phyloP scores from a whole-genome alignment of 1,140 invertebrate species.

The Drosophila nigromelanica region DNA sequence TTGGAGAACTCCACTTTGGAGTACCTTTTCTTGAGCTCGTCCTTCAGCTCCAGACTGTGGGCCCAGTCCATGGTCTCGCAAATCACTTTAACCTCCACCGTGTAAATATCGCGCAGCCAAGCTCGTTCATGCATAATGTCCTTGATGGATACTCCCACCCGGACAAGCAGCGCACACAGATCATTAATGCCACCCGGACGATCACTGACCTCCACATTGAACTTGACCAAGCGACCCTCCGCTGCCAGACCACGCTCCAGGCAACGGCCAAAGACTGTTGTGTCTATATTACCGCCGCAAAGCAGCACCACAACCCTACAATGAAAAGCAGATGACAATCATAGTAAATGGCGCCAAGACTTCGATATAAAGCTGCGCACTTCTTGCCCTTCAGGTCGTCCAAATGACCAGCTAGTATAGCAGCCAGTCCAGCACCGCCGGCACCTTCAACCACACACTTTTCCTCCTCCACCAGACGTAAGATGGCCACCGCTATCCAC shows the following conservation, averaged over 20 bases:
- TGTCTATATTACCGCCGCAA: constrained; percentile 97
- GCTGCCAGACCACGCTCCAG: constrained; percentile 95
- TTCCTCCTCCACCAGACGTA: constrained; percentile 93
- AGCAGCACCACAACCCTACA: constrained; percentile 90
- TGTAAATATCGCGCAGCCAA: constrained; percentile 95
- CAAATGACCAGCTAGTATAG: constrained; percentile 92
- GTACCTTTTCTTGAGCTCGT: constrained; percentile 87
- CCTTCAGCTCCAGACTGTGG: constrained; percentile 89
- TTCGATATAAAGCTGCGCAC: constrained; percentile 84
- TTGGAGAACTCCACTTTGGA: constrained; percentile 84
- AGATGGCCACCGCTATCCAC: constrained; percentile 94
- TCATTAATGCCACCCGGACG: constrained; percentile 94
- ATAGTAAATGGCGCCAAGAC: neutral
- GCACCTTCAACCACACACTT: constrained; percentile 97
- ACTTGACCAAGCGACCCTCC: constrained; percentile 93
- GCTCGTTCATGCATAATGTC: constrained; percentile 97
- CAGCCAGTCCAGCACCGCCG: constrained; percentile 94
- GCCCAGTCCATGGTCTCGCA: constrained; percentile 93
- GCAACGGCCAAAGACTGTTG: constrained; percentile 94
- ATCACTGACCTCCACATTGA: constrained; percentile 94
- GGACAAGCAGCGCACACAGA: constrained; percentile 90
- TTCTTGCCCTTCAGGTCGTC: constrained; percentile 94
- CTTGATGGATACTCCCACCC: constrained; percentile 94
- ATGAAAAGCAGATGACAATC: neutral
- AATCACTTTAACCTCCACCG: constrained; percentile 92